Base-by-base conservation (phyloP, 2,113 vertebrate species). In the Gallinago paraguaiae region DNA sequence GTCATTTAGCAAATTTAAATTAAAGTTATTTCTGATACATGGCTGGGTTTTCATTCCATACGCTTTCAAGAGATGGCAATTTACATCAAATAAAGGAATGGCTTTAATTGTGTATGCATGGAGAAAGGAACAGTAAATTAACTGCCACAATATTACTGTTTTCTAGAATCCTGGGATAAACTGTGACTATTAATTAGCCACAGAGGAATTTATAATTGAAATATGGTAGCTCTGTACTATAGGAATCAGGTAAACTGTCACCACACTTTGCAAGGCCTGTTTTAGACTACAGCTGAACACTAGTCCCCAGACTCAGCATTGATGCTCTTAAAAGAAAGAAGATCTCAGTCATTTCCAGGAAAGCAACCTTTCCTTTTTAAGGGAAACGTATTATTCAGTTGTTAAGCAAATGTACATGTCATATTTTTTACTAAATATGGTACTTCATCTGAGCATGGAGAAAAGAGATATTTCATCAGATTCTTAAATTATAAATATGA, bases 1-100 rank as follows among this genome's bases (percentile, higher is more conserved):
- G 98, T 98, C 98, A 98, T 96, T 97, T 96, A 95, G 69, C 95
- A 98, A 95, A 98, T 97, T 97, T 97, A 97, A 98, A 98, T 97
- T 97, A 96, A 97, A 98, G 95, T 96, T 97, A 97, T 97, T 98
- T 98, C 97, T 97, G 96, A 97, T 95, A 95, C 90, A 94, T 60
- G 88, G 86, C 69, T 95, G 85, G 81, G 72, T 97, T 97, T 96
- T 96, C 85, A 90, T 70, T 96, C 89, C 85, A 56, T 82, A 89
- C 13, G 10, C 82, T 97, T 96, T 93, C 75, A 96, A 97, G 86
- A 96, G 93, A 83, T 41, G 70, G 80, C 63, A 96, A 96, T 97
- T 96, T 96, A 96, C 86, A 96, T 96, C 86, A 92, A 95, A 87
- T 83, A 96, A 96, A 96, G 95, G 69, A 91, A 95, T 76, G 57